Base-by-base conservation (phyloP, 2,888 invertebrate species). In the Teleiodes luculella region DNA sequence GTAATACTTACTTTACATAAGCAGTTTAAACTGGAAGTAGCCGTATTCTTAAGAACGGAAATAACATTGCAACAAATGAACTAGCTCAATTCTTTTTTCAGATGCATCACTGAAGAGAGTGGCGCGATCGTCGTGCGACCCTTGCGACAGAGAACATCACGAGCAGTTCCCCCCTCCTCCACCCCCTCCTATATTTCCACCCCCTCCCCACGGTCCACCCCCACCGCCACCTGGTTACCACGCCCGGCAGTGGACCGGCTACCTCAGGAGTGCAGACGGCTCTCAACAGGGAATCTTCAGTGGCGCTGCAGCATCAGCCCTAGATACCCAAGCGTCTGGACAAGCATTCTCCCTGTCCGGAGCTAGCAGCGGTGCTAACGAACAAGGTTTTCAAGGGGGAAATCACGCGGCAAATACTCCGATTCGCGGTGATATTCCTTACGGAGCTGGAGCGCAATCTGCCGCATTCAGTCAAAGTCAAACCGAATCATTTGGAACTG, bases 201-300 rank as follows among this genome's bases (percentile, higher is more conserved):
- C 68, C 80, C 0, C 72, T 74, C 13, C 76, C 20, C 24, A 18
- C 10, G 61, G 58, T 10, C 58, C 55, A 24, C 57, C 55, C 0
- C 58, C 57, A 11, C 59, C 61, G 11, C 62, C 61, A 3, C 55
- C 56, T 6, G 53, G 50, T 0, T 80, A 77, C 60, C 76, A 61
- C 24, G 69, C 81, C 0, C 71, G 75, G n/a, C 76, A 85, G 45
- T 83, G 83, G 83, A 77, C 74, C 18, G 84, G 83, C 1, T 57
- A 76, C 8, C 61, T 76, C 8, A 72, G 72, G 50, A 67, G 63
- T 16, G 31, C 63, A 30, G 67, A 70, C 45, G 81, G 82, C 1
- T 49, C 59, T 2, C 67, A 67, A 30, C 74, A 73, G 36, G 78
- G 81, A 49, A 73, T 83, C 0, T 83, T 77, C 52, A 83, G 79